Percentiles rank a stretch among this genome's conserved stretches.
phyloP scores from a whole-genome alignment of 2,888 invertebrate species.

The Rhimphoctona megacephalus region DNA sequence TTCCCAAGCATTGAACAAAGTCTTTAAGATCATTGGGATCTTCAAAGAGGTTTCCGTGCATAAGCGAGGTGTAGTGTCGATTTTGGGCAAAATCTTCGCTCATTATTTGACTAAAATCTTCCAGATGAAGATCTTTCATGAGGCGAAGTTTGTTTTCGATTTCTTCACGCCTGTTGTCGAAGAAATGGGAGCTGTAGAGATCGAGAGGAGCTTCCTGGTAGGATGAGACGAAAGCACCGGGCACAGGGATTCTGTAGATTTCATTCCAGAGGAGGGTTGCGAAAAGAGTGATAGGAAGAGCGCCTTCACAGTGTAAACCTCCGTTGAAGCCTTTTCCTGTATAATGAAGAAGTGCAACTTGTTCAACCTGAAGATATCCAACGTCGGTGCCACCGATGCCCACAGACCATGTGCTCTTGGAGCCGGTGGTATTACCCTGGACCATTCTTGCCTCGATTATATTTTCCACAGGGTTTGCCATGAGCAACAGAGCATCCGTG shows the following conservation, averaged over 20 bases:
- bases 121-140: constrained; percentile 82
- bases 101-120: constrained; percentile 85
- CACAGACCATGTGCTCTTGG: constrained; percentile 79
- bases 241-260: constrained; percentile 87
- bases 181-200: constrained; percentile 89
- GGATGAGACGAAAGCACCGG: constrained; percentile 88
- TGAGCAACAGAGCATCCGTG: constrained; percentile 29
- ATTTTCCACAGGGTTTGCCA: constrained; percentile 47
- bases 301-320: constrained; percentile 90
- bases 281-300: constrained; percentile 88
- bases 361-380: constrained; percentile 77
- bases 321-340: constrained; percentile 70
- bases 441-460: constrained; percentile 69
- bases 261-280: constrained; percentile 92
- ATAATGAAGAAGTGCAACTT: constrained; percentile 76
- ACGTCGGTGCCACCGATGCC: constrained; percentile 61
- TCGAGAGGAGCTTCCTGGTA: constrained; percentile 91
- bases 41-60: constrained; percentile 72
- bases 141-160: constrained; percentile 87
- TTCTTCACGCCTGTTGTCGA: constrained; percentile 86
- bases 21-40: constrained; percentile 76
- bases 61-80: constrained; percentile 74
- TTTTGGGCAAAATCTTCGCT: constrained; percentile 76
- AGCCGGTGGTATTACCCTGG: constrained; percentile 59
- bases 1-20: constrained; percentile 86